Conservation (phyloP, 1,140 invertebrate genomes). For the Dolichoris vasculosae region DNA sequence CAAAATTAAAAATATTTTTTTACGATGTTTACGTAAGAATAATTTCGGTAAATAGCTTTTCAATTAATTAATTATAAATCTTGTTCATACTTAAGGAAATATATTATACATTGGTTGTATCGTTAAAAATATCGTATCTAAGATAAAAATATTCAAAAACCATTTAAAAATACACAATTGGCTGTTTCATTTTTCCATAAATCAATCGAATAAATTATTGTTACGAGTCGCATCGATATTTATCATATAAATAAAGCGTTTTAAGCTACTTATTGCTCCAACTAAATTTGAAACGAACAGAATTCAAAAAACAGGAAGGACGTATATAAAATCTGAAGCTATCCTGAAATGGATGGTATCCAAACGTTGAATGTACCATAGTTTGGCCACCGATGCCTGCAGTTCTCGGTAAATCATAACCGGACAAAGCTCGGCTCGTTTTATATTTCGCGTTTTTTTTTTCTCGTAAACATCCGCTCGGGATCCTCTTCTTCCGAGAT, state of each 20-base stretch:
- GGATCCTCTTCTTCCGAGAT: slow-evolving; percentile 9
- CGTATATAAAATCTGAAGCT: not conserved
- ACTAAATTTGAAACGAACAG: not conserved
- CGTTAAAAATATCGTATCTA: too few species aligned
- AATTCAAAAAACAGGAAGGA: not conserved
- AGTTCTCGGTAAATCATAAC: not conserved
- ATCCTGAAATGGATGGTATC: not conserved
- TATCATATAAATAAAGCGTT: too few species aligned
- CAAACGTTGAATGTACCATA: not conserved
- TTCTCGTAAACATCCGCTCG: too few species aligned
- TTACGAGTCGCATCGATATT: too few species aligned
- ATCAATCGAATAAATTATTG: too few species aligned
- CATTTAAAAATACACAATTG: too few species aligned
- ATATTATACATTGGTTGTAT: too few species aligned
- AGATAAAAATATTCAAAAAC: too few species aligned
- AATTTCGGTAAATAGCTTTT: not conserved
- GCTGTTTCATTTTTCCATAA: too few species aligned
- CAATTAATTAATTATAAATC: too few species aligned
- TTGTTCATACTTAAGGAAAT: too few species aligned
- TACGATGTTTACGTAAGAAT: not conserved
- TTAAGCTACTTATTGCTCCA: not conserved
- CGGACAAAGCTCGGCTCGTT: not conserved
- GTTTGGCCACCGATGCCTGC: not conserved
- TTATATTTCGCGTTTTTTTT: not conserved
- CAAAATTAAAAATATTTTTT: not conserved